Conservation (phyloP, 2,797 vertebrate species). For the Scarus forsteni region DNA sequence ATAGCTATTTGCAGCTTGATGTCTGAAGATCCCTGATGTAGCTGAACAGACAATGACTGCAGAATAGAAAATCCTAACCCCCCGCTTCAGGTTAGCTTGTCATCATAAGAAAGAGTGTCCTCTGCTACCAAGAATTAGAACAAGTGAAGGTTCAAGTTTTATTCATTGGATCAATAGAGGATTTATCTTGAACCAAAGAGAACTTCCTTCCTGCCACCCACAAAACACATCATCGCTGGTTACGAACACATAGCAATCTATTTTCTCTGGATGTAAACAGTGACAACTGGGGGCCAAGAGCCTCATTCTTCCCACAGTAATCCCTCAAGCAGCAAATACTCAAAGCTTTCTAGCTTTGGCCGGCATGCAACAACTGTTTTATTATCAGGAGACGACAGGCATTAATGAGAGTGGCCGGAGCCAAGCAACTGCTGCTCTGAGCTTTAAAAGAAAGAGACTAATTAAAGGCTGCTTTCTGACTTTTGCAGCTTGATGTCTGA, state of each 20-base stretch:
- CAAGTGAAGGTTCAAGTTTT: no score
- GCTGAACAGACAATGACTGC: no score
- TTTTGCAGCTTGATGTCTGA: conserved; percentile 49
- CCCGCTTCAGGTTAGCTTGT: no score
- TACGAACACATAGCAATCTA: not conserved
- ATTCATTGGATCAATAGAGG: no score
- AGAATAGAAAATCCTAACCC: no score
- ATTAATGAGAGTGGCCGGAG: conserved; percentile 71
- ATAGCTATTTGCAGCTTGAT: no score
- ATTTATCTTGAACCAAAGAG: no score
- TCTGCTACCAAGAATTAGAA: no score
- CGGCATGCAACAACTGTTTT: conserved; percentile 67
- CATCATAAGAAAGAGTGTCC: no score
- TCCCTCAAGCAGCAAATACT: conserved; percentile 65
- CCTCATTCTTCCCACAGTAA: conserved; percentile 59
- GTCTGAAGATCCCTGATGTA: no score
- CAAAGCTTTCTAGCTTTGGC: conserved; percentile 62
- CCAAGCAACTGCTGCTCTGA: conserved; percentile 64
- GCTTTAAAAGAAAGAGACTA: conserved; percentile 69
- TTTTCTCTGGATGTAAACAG: conserved; percentile 33
- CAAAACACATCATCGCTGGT: no score
- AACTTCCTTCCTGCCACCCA: no score
- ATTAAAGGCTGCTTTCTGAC: conserved; percentile 83
- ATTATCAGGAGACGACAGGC: conserved; percentile 75
- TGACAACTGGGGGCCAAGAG: conserved; percentile 29